Evolutionary conservation across 2,113 vertebrate genomes (phyloP), one percentile per base, ranked within the genome.

Genomic region (Gadus macrocephalus): DNA sequence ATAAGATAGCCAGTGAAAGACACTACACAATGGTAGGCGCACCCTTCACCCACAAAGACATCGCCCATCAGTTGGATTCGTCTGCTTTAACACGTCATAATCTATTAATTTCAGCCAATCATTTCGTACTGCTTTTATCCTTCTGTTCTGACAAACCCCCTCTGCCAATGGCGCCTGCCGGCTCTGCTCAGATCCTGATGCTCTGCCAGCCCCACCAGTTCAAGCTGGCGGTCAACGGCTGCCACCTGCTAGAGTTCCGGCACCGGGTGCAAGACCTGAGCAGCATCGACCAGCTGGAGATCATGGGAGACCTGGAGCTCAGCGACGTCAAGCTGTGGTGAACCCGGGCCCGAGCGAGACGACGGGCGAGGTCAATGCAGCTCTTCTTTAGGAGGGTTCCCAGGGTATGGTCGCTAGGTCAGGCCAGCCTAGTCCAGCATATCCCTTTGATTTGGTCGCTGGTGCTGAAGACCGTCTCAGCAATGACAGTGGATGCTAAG

Each of bases 211-310:
- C 89, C 12, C 90, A 90, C 67, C 93, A 94, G 78, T 99, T 95
- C 89, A 97, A 95, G 78, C 87, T 99, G 72, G 96, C 96, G 0
- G 65, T 97, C 58, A 98, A 98, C 9, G 96, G 97, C n/a, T 88
- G 89, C 1, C 96, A 98, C 84, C 77, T 88, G 78, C 88, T 99
- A 83, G 94, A 95, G 67, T 99, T 96, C 88, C 94, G 93, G 61
- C 94, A 99, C 76, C 90, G 96, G 66, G 94, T 95, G 73, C 95
- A 95, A 88, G 94, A 95, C 49, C 91, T 98, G 28, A 88, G 82
- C 82, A 94, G 91, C 75, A 93, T 98, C 2, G 86, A 94, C 42
- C 67, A 85, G n/a, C 77, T 99, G 86, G 93, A 95, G 84, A 71
- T 98, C 63, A 80, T 63, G 0, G 97, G 96, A 1, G 95, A 98